phyloP scores from a whole-genome alignment of 2,888 invertebrate species.

The Synergus gifuensis region DNA sequence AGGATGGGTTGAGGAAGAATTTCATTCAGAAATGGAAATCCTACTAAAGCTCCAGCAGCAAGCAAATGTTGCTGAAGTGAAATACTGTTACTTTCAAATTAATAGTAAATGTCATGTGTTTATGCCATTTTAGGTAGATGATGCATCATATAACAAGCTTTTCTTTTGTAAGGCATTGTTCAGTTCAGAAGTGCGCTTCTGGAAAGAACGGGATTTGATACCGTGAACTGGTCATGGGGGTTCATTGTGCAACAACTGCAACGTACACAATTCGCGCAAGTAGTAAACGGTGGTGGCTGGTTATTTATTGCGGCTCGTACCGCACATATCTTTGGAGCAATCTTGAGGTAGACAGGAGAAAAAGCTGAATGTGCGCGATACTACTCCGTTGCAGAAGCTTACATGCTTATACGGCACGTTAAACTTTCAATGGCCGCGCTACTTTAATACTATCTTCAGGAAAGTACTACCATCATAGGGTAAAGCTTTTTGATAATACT shows the following conservation, averaged over 20 bases:
- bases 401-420: constrained; percentile 67
- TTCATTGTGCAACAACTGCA: constrained; percentile 11
- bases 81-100: too few relatives aligned
- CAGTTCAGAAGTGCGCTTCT: background rate
- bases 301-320: constrained; percentile 64
- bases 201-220: background rate
- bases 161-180: background rate
- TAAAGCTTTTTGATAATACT: background rate
- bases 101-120: too few relatives aligned
- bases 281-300: constrained; percentile 45
- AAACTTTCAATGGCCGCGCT: constrained; percentile 68
- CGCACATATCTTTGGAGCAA: constrained; percentile 61
- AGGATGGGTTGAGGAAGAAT: too few relatives aligned
- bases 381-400: constrained; percentile 55
- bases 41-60: too few relatives aligned
- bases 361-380: constrained; percentile 65
- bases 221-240: background rate
- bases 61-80: too few relatives aligned
- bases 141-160: background rate
- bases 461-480: background rate
- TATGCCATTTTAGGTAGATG: background rate
- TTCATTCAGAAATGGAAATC: too few relatives aligned
- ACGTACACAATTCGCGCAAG: constrained; percentile 4
- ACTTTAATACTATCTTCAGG: constrained; percentile 61
- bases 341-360: constrained; percentile 58